phyloP scores from a whole-genome alignment of 2,113 vertebrate genomes.

The Etheostoma spectabile region DNA sequence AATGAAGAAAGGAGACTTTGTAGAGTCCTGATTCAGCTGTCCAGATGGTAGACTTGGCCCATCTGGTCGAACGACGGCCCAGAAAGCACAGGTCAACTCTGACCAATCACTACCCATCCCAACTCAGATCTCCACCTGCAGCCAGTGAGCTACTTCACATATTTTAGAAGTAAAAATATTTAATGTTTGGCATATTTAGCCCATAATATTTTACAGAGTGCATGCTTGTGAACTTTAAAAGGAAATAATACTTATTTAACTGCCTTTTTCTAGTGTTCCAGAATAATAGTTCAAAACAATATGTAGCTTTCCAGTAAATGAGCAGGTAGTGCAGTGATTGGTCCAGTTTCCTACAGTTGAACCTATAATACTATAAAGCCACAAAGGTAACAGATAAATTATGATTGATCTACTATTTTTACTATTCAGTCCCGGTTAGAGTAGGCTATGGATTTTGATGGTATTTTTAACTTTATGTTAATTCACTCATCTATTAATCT shows the following conservation, averaged over 20 bases:
- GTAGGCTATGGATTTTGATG: too few relatives aligned
- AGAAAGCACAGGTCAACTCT: constrained; percentile 16
- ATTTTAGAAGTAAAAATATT: too few relatives aligned
- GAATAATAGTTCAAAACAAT: not conserved
- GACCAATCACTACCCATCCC: not conserved
- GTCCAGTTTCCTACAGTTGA: not conserved
- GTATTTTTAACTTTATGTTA: too few relatives aligned
- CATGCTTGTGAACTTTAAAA: not conserved
- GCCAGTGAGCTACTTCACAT: too few relatives aligned
- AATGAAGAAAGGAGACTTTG: not conserved
- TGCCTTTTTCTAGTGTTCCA: not conserved
- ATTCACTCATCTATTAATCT: too few relatives aligned
- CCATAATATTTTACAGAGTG: too few relatives aligned
- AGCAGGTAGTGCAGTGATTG: not conserved
- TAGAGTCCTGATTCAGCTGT: not conserved
- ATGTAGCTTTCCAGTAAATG: not conserved
- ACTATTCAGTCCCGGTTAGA: too few relatives aligned
- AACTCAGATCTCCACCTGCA: too few relatives aligned
- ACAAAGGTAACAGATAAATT: not conserved
- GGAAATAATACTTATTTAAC: not conserved
- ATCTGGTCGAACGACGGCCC: not conserved
- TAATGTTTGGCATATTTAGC: too few relatives aligned
- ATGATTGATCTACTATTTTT: too few relatives aligned
- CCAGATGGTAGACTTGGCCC: constrained; percentile 5
- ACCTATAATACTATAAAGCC: not conserved